Base-by-base conservation (phyloP, 2,888 invertebrate species). In the Therioaphis trifolii region DNA sequence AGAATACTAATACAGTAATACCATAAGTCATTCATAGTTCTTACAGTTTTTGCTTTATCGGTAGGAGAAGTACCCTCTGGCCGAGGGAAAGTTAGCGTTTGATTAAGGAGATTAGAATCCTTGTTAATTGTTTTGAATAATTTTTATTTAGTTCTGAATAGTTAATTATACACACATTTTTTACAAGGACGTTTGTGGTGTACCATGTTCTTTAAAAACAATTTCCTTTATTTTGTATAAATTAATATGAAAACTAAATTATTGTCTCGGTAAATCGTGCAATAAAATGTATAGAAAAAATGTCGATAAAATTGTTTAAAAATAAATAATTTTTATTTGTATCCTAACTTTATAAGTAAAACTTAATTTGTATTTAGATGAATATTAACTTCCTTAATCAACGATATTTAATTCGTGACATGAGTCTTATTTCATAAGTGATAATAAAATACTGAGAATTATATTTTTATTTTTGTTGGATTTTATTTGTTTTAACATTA, bases 1-100 rank as follows among this genome's bases (percentile, higher is more conserved):
- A 63, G 72, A 82, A 72, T 82, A 82, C 72, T 82, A 72, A 49
- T n/a, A n/a, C n/a, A n/a, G n/a, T n/a, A n/a, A n/a, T 82, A 82
- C 46, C 63, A 63, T 82, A 52, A 82, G 49, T 72, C 80, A 82
- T 82, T 82, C 80, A 82, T 74, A n/a, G n/a, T n/a, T n/a, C n/a
- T n/a, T n/a, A 15, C 49, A 9, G 58, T 46, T n/a, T 71, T 80
- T 80, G 12, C 61, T 72, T 63, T 49, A 35, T 72, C 24, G 72
- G 80, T 46, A 74, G 80, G 80, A 82, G 80, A 49, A 63, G 63
- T 61, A 72, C 72, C 80, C 72, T 72, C 61, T 82, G 24, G 72
- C 35, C 18, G 61, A 72, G 80, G 80, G 80, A 82, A 82, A 82
- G 80, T 82, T 72, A 82, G 18, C 72, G 49, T 68, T 68, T 52